Evolutionary conservation across 2,888 invertebrate genomes (phyloP), one percentile per base, ranked within the genome.

Genomic region (Orchesellides sinensis): DNA sequence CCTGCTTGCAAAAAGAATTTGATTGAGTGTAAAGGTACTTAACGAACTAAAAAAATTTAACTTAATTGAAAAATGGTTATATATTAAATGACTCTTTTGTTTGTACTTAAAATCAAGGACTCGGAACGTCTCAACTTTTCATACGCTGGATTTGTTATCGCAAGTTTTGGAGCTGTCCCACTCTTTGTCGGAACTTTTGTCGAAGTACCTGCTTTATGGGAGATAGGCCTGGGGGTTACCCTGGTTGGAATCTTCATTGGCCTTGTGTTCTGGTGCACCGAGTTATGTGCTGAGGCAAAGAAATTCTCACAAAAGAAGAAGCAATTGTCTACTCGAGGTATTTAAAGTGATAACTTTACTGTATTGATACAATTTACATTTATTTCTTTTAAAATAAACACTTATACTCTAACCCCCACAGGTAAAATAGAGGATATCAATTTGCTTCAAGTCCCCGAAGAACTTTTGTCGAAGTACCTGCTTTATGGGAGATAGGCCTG

Each of bases 161-260:
- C 84, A 19, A 70, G 74, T 1, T 82, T 79, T 52, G 84, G 84
- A 25, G 72, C 83, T 1, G 82, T 84, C 3, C 84, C 84, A 12
- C 35, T 84, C n/a, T 52, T 84, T 10, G 79, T 84, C 29, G 84
- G 84, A 17, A 84, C 84, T 0, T 84, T 84, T 75, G 74, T 84
- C 14, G 75, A 70, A 27, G 75, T 84, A 8, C 84, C 82, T 2
- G 82, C 79, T 3, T 25, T 84, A 40, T 84, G 82, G 82, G 84
- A 84, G 59, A 29, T 78, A 14, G 84, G 84, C 17, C 70, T 84
- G 21, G 82, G 69, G 0, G 56, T 84, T 12, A 84, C 84, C n/a
- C 73, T 84, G 6, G 40, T 82, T 4, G 84, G 84, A 21, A 70
- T 84, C 21, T 45, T 83, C 45, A 59, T 84, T 3, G 84, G 84